phyloP scores from a whole-genome alignment of 2,888 invertebrate species.

The Phasia obesa region DNA sequence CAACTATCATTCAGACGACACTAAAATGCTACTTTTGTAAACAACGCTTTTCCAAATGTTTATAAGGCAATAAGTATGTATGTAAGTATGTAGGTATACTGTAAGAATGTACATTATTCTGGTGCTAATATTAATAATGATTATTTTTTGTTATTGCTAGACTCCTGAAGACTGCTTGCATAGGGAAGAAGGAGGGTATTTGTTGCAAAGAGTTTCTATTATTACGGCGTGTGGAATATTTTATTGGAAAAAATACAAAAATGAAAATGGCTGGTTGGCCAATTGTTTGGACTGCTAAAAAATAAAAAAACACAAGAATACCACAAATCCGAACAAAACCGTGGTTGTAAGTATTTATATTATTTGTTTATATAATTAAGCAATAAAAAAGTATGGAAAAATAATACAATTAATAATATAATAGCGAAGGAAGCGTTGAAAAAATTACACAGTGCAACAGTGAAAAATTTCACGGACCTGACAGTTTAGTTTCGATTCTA shows the following conservation, averaged over 20 bases:
- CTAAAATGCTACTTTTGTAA: too few species aligned
- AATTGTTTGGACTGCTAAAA: constrained; percentile 35
- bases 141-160: not conserved
- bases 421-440: too few species aligned
- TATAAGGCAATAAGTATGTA: too few species aligned
- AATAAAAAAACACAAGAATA: constrained; percentile 10
- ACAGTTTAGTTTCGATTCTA: too few species aligned
- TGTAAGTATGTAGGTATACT: not conserved
- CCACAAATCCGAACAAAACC: constrained; percentile 63
- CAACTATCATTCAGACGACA: too few species aligned
- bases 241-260: constrained; percentile 11
- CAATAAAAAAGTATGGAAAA: not conserved
- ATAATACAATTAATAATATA: not conserved
- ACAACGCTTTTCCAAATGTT: too few species aligned
- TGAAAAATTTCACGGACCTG: too few species aligned
- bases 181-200: constrained; percentile 22
- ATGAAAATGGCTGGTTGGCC: constrained; percentile 54
- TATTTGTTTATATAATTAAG: constrained; percentile 61
- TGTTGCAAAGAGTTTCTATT: constrained; percentile 32
- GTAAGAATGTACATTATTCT: constrained; percentile 25
- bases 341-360: constrained; percentile 51
- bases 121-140: constrained; percentile 39
- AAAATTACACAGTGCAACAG: too few species aligned
- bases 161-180: not conserved
- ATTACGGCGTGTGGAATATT: not conserved